Percentiles rank a stretch among this genome's conserved stretches.
Conservation (phyloP, 1,140 invertebrate species). For the Zophobas atratus region DNA sequence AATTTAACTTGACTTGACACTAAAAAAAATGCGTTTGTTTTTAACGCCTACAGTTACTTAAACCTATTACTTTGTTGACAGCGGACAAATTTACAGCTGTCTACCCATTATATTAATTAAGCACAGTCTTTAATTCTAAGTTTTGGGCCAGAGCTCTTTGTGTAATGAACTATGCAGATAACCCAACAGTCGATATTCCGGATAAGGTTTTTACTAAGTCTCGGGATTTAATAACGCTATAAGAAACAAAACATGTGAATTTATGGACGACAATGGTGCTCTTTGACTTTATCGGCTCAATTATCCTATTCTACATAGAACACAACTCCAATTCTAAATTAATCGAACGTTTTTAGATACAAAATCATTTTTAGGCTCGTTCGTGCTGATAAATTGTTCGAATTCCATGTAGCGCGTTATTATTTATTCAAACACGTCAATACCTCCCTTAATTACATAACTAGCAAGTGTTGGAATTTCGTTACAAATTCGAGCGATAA, state of each 20-base stretch:
- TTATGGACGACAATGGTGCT: conserved; percentile 41
- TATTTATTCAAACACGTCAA: conserved; percentile 36
- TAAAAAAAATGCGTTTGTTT: too few relatives aligned
- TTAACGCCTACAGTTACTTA: too few relatives aligned
- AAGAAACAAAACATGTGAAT: conserved; percentile 53
- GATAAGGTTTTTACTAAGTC: conserved; percentile 49
- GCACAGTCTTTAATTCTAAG: conserved; percentile 28
- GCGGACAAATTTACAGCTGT: conserved; percentile 22
- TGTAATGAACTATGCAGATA: conserved; percentile 49
- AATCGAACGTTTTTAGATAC: background rate
- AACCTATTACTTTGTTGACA: too few relatives aligned
- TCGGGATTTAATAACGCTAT: conserved; percentile 44
- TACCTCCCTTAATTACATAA: conserved; percentile 30
- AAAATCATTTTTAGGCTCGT: background rate
- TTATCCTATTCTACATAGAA: too few relatives aligned
- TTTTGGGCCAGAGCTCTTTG: conserved; percentile 46
- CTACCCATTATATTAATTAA: conserved; percentile 50
- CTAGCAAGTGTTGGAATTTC: conserved; percentile 22
- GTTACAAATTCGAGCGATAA: conserved; percentile 12
- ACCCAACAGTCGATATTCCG: conserved; percentile 48
- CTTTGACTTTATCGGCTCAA: background rate
- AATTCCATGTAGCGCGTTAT: conserved; percentile 4
- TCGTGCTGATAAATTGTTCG: conserved; percentile 10
- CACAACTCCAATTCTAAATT: background rate
- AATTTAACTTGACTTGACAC: too few relatives aligned